Conservation (phyloP, 2,113 vertebrate genomes). For the Alethe castanea region DNA sequence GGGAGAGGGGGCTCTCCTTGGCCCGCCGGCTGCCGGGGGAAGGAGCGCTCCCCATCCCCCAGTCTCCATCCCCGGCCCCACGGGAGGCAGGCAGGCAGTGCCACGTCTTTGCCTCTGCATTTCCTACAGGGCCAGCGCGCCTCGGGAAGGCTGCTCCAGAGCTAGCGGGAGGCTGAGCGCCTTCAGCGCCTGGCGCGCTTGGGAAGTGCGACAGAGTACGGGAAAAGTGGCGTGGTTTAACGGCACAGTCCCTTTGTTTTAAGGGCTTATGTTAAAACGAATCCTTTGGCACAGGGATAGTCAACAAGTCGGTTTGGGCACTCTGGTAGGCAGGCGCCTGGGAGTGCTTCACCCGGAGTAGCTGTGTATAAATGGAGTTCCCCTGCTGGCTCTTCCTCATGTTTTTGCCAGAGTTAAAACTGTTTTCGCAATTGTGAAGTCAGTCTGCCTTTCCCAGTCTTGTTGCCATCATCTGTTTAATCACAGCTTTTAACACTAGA, state of each 20-base stretch:
- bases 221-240: neutral
- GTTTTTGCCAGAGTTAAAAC: neutral
- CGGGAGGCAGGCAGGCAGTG: neutral
- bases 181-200: neutral
- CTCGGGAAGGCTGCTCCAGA: neutral
- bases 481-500: slow-evolving; percentile 40
- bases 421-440: neutral
- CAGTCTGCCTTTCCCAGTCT: neutral
- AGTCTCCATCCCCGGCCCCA: neutral
- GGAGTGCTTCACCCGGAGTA: neutral
- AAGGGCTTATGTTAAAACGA: neutral
- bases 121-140: neutral
- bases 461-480: neutral
- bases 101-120: neutral
- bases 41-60: neutral
- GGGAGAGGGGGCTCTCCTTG: no score
- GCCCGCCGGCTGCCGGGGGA: neutral
- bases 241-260: neutral
- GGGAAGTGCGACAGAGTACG: neutral
- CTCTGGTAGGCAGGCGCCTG: neutral
- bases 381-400: neutral
- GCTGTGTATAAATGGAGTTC: neutral
- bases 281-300: neutral
- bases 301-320: neutral
- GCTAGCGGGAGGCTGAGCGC: neutral